Evolutionary conservation across 2,797 vertebrate genomes (phyloP).

Genomic region (Tamandua tetradactyla): DNA sequence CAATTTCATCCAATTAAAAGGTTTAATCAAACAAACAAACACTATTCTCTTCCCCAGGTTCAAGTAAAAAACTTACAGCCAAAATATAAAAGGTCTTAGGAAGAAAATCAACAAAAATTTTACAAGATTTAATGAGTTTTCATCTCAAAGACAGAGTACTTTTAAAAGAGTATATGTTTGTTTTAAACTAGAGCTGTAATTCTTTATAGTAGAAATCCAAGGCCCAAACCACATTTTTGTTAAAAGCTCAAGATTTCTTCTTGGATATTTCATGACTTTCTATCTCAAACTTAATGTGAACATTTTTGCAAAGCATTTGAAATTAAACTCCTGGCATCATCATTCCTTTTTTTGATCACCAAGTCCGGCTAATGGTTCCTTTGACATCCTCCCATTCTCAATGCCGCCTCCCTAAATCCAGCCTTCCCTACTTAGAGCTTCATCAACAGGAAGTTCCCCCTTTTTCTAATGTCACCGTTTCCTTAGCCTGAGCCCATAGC

Average conservation of each 20-base stretch:
- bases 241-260: background rate
- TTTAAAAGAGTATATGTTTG: background rate
- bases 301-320: background rate
- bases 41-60: background rate
- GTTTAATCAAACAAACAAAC: background rate
- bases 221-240: background rate
- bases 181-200: background rate
- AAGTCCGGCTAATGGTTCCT: background rate
- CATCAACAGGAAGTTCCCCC: background rate
- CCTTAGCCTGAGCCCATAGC: background rate
- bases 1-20: conserved; percentile 16
- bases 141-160: background rate
- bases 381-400: background rate
- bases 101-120: conserved; percentile 13
- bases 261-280: background rate
- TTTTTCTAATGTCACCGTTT: background rate
- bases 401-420: background rate
- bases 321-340: background rate
- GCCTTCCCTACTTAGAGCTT: background rate
- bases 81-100: conserved; percentile 2
- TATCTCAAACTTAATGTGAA: background rate
- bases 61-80: background rate
- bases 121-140: background rate
- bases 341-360: background rate
- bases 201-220: background rate